These are phyloP conservation scores for Neuroterus valhalla DNA, from an alignment of 1,140 invertebrate species.

Conservation along the genomic window DNA sequence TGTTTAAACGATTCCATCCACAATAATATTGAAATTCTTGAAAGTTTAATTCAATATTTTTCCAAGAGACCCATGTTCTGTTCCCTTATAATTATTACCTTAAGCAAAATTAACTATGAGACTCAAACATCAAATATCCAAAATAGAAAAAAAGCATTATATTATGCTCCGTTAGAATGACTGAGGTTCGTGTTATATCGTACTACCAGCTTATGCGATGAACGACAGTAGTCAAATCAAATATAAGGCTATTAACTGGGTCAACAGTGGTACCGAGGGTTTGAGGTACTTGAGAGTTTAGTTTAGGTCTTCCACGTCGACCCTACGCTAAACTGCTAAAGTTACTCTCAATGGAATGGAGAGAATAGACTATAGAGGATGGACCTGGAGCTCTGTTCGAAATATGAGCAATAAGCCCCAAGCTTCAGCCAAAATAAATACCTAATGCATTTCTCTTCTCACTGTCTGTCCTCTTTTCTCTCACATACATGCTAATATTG, in stretches of 20 bases:
- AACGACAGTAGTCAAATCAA: conserved; percentile 70
- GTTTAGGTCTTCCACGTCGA: not conserved
- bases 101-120: too few species aligned
- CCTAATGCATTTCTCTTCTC: conserved; percentile 47
- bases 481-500: conserved; percentile 57
- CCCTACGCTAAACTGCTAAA: not conserved
- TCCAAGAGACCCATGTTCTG: too few species aligned
- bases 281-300: conserved; percentile 9
- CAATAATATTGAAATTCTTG: too few species aligned
- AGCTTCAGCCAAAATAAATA: conserved; percentile 65
- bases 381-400: conserved; percentile 39
- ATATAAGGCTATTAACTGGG: conserved; percentile 68
- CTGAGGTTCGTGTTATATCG: conserved; percentile 36
- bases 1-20: too few species aligned
- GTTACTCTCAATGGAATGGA: not conserved
- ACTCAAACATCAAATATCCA: too few species aligned
- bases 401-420: conserved; percentile 55
- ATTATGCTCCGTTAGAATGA: conserved; percentile 14
- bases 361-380: not conserved
- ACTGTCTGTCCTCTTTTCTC: conserved; percentile 34
- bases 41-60: too few species aligned
- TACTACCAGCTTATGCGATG: conserved; percentile 40
- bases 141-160: conserved; percentile 25
- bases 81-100: too few species aligned
- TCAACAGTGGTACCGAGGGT: conserved; percentile 56